phyloP scores from a whole-genome alignment of 2,888 invertebrate species.

The Pristionchus fissidentatus region DNA sequence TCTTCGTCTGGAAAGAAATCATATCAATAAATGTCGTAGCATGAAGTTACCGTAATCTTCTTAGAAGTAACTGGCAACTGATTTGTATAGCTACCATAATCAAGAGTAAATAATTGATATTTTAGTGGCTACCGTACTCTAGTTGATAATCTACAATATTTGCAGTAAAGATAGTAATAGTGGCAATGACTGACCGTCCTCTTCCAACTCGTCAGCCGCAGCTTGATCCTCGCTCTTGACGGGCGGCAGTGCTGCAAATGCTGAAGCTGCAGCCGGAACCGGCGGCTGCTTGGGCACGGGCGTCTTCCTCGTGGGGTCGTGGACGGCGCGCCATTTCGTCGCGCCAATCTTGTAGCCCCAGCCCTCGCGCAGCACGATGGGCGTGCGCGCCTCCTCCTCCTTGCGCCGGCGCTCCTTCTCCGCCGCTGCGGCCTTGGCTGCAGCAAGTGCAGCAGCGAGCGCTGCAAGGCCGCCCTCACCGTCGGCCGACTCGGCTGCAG shows the following conservation, averaged over 20 bases:
- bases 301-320: not conserved
- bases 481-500: too few relatives aligned
- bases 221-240: not conserved
- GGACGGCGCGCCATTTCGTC: not conserved
- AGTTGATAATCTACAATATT: not conserved
- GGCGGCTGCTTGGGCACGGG: constrained; percentile 4
- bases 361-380: constrained; percentile 7
- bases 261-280: too few relatives aligned
- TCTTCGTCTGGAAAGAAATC: too few relatives aligned
- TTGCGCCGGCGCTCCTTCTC: not conserved
- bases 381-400: too few relatives aligned
- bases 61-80: not conserved
- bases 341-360: constrained; percentile 36
- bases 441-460: not conserved
- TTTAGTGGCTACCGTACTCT: too few relatives aligned
- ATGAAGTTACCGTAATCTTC: too few relatives aligned
- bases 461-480: too few relatives aligned
- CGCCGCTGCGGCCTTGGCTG: not conserved
- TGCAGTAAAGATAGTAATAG: not conserved
- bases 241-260: not conserved
- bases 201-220: not conserved
- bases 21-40: too few relatives aligned
- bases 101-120: too few relatives aligned
- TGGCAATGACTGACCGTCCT: not conserved
- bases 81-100: too few relatives aligned